Base-by-base conservation (phyloP, 1,140 invertebrate species). In the Bursaphelenchus mucronatus region DNA sequence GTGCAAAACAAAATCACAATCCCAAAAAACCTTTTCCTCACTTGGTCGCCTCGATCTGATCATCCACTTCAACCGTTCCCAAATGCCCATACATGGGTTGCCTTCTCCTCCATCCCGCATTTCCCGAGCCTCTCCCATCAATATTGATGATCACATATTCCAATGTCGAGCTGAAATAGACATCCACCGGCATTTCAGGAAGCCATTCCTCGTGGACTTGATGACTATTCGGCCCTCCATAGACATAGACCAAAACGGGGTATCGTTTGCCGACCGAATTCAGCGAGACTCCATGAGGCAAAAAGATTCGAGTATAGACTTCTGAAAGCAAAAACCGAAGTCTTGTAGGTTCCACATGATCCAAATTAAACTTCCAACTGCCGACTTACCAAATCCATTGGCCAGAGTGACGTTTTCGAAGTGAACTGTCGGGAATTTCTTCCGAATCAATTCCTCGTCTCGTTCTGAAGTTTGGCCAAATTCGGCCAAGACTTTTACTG, bases 31-130 rank as follows among this genome's bases (percentile, higher is more conserved):
- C 8, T 8, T 46, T 21, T 41, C 59, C 41, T 46, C 39, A 76
- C 66, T 61, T 68, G 9, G 69, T 71, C 19, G 75, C 68, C 41
- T 67, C 63, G 44, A 80, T 71, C 59, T 80, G 78, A 69, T 80
- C 78, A 15, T 80, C 73, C 44, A 80, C 69, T 62, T 80, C 78
- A n/a, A 79, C 79, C 4, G 72, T 81, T 19, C 79, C 78, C 13
- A 80, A 66, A 43, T 71, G 61, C 19, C 80, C 75, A 54, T 75
- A 80, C 8, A 81, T 50, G 0, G 78, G 78, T 49, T 69, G 69
- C 19, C 69, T 71, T 46, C 68, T 64, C 19, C 66, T 66, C 79
- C 79, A 80, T 0, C 78, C 78, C 40, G 64, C 58, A 46, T 61
- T 54, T 0, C 74, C 76, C 52, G 70, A 64, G 19, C 78, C 78